Base-by-base conservation (phyloP, 2,113 vertebrate species). In the Myiozetetes cayanensis region DNA sequence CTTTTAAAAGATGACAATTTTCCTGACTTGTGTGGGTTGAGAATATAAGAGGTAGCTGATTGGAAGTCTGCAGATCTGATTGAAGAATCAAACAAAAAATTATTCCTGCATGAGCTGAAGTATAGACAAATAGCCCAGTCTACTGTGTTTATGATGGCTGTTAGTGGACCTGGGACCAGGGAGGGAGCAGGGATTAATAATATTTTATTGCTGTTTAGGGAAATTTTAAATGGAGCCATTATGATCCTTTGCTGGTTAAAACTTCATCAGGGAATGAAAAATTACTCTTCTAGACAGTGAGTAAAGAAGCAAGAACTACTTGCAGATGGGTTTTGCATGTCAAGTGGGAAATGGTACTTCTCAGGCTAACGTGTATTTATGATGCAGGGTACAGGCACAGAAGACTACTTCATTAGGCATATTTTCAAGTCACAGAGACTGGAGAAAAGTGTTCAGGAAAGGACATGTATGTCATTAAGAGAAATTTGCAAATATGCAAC, bases 1-100 rank as follows among this genome's bases (percentile, higher is more conserved):
- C 79, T 96, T 96, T 70, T 90, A 79, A 94, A 91, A 87, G 22
- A 91, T 53, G 58, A 87, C 76, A 88, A 81, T 96, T 95, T 78
- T 91, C 91, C 94, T 94, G 62, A 88, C 75, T 90, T 91, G 65
- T 89, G 91, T 95, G 82, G 63, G 52, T 37, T 87, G 53, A 94
- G 81, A 89, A 85, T 85, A 93, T 91, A 75, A 93, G 77, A 93
- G 65, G 71, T 49, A 97, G 59, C 70, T 90, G 82, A 82, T 55
- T 33, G 61, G 44, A 92, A 93, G 41, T 65, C 80, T 87, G 58
- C 81, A 82, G 77, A 91, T 95, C 75, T 83, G 76, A 84, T 4
- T 84, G 93, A 93, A 76, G 80, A 95, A 89, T 94, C 74, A 65
- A 50, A 84, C 49, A 74, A 53, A 68, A 94, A 74, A 90, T 92